Conservation (phyloP, 2,113 vertebrate genomes). For the Hyaena hyaena region DNA sequence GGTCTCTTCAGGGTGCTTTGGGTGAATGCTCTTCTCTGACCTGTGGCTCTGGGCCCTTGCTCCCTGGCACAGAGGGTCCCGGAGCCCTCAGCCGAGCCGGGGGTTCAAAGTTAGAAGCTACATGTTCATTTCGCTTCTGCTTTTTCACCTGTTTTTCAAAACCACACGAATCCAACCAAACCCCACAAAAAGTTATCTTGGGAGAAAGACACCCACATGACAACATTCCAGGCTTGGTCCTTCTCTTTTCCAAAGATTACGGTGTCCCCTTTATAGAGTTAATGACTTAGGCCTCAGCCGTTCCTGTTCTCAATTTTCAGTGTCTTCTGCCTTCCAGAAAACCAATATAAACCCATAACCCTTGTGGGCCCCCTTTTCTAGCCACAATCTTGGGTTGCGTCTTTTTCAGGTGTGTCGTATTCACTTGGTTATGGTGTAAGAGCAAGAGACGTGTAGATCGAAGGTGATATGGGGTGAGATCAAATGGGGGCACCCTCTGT, state of each 20-base stretch:
- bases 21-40: fast-evolving
- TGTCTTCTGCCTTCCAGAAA: background rate
- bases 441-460: background rate
- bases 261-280: background rate
- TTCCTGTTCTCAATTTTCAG: background rate
- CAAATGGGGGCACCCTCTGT: background rate
- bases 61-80: too few species aligned
- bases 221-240: background rate
- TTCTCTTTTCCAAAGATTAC: background rate
- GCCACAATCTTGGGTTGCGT: background rate
- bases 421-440: background rate
- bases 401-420: background rate
- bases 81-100: background rate
- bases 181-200: background rate
- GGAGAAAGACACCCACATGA: background rate
- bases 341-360: background rate
- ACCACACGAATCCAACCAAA: background rate
- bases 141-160: background rate
- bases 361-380: background rate
- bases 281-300: background rate
- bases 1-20: background rate
- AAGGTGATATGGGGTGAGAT: background rate
- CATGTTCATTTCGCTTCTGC: background rate
- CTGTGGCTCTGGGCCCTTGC: background rate
- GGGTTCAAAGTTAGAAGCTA: background rate